Conservation (phyloP, 2,888 invertebrate genomes). For the Agonopterix alstromeriana region DNA sequence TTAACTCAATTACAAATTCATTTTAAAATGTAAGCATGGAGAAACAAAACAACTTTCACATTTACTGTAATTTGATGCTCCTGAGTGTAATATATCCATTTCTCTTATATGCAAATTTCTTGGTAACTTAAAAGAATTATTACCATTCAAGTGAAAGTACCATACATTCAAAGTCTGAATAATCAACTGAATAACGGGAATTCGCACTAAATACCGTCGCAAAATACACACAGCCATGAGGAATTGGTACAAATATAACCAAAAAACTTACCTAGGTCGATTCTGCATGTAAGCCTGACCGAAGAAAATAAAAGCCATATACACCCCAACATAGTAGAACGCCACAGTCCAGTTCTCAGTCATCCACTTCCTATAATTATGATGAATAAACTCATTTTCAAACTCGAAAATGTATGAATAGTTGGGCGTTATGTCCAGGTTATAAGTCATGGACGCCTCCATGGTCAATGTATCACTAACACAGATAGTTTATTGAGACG, state of each 20-base stretch:
- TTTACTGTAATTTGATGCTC: no score
- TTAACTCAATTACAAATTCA: no score
- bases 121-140: no score
- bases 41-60: no score
- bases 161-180: no score
- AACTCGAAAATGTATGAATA: constrained; percentile 97
- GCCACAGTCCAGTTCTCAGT: constrained; percentile 96
- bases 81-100: no score
- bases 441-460: constrained; percentile 70
- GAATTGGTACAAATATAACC: not conserved
- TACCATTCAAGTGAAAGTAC: no score
- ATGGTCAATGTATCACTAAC: constrained; percentile 33
- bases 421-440: constrained; percentile 82
- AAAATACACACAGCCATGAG: no score
- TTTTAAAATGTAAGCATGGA: no score
- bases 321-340: constrained; percentile 91
- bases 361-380: constrained; percentile 95
- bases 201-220: no score
- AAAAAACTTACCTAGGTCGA: constrained; percentile 82
- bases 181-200: no score
- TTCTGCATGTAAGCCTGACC: constrained; percentile 96
- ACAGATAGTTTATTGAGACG: constrained; percentile 27
- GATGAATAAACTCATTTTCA: constrained; percentile 95
- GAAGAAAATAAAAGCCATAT: constrained; percentile 95
- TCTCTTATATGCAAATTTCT: no score